Conservation (phyloP, 2,113 vertebrate species). For the Hippoglossus stenolepis region DNA sequence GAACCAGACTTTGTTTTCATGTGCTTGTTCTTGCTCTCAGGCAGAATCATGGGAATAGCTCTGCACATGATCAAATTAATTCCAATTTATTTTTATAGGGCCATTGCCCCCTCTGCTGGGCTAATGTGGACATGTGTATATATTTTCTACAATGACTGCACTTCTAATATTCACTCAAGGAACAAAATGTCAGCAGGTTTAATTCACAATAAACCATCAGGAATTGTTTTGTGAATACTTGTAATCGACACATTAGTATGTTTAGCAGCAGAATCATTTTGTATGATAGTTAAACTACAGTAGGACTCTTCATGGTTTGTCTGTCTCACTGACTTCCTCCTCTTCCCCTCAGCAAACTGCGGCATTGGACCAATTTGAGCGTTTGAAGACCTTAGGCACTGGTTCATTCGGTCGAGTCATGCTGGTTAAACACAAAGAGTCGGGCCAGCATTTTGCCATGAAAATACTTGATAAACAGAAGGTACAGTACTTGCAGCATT, state of each 20-base stretch:
- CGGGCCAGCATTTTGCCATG: slow-evolving; percentile 92
- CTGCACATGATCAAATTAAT: neutral
- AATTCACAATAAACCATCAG: neutral
- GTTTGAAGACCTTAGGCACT: slow-evolving; percentile 93
- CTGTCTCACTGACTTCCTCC: neutral
- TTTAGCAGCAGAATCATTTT: neutral
- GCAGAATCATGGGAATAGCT: neutral
- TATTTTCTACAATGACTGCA: neutral
- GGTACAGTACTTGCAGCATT: slow-evolving; percentile 68
- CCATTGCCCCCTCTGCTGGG: slow-evolving; percentile 77
- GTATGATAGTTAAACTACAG: neutral
- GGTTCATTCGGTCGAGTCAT: slow-evolving; percentile 95
- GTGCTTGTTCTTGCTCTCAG: neutral
- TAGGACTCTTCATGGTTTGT: neutral
- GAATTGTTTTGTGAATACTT: neutral
- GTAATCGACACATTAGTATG: too few species aligned
- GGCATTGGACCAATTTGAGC: slow-evolving; percentile 91
- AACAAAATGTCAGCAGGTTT: neutral
- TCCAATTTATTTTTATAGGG: slow-evolving; percentile 18
- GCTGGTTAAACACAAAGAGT: slow-evolving; percentile 92
- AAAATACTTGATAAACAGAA: slow-evolving; percentile 98
- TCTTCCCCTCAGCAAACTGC: slow-evolving; percentile 87
- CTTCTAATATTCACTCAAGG: neutral
- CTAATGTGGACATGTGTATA: neutral
- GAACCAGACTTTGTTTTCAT: neutral